Base-by-base conservation (phyloP, 1,140 invertebrate species). In the Papilio xuthus region DNA sequence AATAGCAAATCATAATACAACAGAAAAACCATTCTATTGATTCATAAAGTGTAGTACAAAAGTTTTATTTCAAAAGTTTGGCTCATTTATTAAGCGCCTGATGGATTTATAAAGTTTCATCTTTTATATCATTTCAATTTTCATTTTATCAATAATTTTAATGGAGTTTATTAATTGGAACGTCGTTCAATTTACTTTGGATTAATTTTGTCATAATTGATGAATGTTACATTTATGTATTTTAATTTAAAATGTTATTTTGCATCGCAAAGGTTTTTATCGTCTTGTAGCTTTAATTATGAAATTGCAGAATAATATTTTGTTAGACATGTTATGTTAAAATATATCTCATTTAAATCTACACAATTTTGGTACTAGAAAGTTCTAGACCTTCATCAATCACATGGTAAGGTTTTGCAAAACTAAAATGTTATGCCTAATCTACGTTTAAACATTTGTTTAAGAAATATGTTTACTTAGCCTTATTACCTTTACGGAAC, bases 71-170 rank as follows among this genome's bases (percentile, higher is more conserved):
- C 4, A 15, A 63, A 63, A 32, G 60, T 63, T 32, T 4, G 12
- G 12, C 60, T 28, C 60, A 23, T 63, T 63, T 26, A 15, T 63
- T 63, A 63, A 12, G 23, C 26, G 0, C 12, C 60, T 18, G 3
- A 63, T 28, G 60, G 60, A 26, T 63, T 63, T 63, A 63, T 63
- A 4, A 63, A 63, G 26, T 63, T 63, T 63, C 60, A 63, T 63
- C 20, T 63, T 63, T 28, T 63, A 63, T 28, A 26, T 60, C 20
- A 9, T 28, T 63, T 63, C 60, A 28, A 15, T 63, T 63, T 63
- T 28, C 60, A 63, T 63, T 63, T 63, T 26, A 63, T 63, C 60
- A 32, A 60, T 60, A 60, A 63, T 63, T 63, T 63, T 63, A 63
- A 63, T 63, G 12, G 60, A 63, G 23, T 63, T 63, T 32, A 63